Conservation (phyloP, 2,888 invertebrate species). For the Dendrolimus pini region DNA sequence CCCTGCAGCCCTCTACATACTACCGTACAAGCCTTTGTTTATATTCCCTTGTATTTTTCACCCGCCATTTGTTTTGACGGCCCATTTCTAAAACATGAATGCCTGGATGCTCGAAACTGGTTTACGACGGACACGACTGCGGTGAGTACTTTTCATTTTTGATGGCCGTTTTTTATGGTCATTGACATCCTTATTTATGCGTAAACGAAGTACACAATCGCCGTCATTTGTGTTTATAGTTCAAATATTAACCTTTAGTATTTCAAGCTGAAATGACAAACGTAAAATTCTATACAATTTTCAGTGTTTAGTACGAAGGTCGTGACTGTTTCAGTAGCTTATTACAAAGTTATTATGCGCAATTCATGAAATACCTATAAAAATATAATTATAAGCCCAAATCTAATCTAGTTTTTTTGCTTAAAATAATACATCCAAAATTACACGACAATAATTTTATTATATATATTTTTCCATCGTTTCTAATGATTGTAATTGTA, state of each 20-base stretch:
- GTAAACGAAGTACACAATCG: not conserved
- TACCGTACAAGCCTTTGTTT: constrained; percentile 69
- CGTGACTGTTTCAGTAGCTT: too few species aligned
- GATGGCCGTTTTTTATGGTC: constrained; percentile 32
- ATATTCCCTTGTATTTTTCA: constrained; percentile 66
- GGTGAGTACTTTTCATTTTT: constrained; percentile 39
- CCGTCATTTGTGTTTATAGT: not conserved
- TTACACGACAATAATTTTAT: too few species aligned
- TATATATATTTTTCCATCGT: too few species aligned
- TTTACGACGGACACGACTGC: constrained; percentile 33
- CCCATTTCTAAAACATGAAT: constrained; percentile 51
- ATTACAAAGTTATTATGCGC: too few species aligned
- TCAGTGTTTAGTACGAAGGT: not conserved
- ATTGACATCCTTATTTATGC: constrained; percentile 23
- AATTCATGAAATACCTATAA: too few species aligned
- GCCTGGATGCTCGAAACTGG: constrained; percentile 43
- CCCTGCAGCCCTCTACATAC: constrained; percentile 42
- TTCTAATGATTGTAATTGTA: too few species aligned
- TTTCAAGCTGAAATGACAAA: not conserved
- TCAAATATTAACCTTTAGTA: not conserved
- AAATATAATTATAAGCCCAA: too few species aligned
- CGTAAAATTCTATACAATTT: not conserved
- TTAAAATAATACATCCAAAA: too few species aligned
- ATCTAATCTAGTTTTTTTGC: too few species aligned
- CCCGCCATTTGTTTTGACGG: constrained; percentile 66